A percentile compares a stretch with the other conserved stretches of the same genome.
phyloP scores from a whole-genome alignment of 2,113 vertebrate genomes.

The Chionomys nivalis region DNA sequence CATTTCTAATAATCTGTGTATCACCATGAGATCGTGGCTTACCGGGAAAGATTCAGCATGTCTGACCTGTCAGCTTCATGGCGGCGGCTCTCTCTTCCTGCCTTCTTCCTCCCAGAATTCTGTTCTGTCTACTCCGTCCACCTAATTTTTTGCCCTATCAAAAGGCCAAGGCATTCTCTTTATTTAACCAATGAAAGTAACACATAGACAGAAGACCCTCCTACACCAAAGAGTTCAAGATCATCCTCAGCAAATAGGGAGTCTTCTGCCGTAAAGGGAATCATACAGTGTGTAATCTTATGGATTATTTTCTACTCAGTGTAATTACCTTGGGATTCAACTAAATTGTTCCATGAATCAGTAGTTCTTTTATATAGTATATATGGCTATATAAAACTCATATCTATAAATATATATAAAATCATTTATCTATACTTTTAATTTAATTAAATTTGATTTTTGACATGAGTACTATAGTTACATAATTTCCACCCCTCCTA shows the following conservation, averaged over 20 bases:
- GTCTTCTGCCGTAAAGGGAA: neutral
- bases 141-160: too few relatives aligned
- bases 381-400: neutral
- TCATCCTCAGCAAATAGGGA: neutral
- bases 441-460: neutral
- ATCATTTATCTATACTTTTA: neutral
- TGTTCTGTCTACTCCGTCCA: too few relatives aligned
- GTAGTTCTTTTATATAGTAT: neutral
- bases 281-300: neutral
- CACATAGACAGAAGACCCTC: too few relatives aligned
- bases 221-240: neutral
- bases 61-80: too few relatives aligned
- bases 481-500: neutral
- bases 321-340: neutral
- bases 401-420: neutral
- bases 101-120: too few relatives aligned
- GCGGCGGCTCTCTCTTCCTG: too few relatives aligned
- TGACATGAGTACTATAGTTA: neutral
- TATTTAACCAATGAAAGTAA: too few relatives aligned
- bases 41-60: too few relatives aligned
- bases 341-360: neutral
- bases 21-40: too few relatives aligned
- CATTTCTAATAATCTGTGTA: too few relatives aligned
- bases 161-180: too few relatives aligned
- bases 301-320: neutral